Base-by-base conservation (phyloP, 2,888 invertebrate genomes). In the Clivina fossor region DNA sequence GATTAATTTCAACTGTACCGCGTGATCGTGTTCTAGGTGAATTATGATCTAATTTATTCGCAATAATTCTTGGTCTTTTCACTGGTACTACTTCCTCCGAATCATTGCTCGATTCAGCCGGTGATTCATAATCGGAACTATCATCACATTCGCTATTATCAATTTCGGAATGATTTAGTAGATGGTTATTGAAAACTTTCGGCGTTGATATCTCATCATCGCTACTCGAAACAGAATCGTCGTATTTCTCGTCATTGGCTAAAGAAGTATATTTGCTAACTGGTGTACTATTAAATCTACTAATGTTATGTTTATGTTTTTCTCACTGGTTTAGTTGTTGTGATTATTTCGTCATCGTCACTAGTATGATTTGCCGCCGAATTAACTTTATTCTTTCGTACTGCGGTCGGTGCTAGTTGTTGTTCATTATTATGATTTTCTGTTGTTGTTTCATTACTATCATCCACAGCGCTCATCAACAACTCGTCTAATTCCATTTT, bases 1-100 rank as follows among this genome's bases (percentile, higher is more conserved):
- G 76, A 78, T 91, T 86, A 61, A 91, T 89, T 70, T 86, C 86
- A 33, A 91, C 90, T 1, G 86, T 82, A 61, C 90, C 90, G 60
- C 89, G 80, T 5, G 90, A 90, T 54, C 91, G 80, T 33, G 90
- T 89, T 62, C 87, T 78, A 2, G 86, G 87, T 61, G 78, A 78
- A 64, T 74, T 73, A 53, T 69, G 70, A 65, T 72, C 71, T 11
- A 73, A 38, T 47, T 47, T 55, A 22, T 55, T 55, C 7, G 47
- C 24, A 30, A 47, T 24, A 30, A 28, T 15, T 1, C 16, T 30
- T 53, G 26, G 71, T 71, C 15, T 44, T 43, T 30, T 51, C 11
- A 2, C 43, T 19, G 30, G 5, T n/a, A n/a, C n/a, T n/a, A n/a
- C n/a, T n/a, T n/a, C n/a, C 26, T 38, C 46, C n/a, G 37, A 55